Conservation (phyloP, 2,888 invertebrate species). For the Coelinius sp. region DNA sequence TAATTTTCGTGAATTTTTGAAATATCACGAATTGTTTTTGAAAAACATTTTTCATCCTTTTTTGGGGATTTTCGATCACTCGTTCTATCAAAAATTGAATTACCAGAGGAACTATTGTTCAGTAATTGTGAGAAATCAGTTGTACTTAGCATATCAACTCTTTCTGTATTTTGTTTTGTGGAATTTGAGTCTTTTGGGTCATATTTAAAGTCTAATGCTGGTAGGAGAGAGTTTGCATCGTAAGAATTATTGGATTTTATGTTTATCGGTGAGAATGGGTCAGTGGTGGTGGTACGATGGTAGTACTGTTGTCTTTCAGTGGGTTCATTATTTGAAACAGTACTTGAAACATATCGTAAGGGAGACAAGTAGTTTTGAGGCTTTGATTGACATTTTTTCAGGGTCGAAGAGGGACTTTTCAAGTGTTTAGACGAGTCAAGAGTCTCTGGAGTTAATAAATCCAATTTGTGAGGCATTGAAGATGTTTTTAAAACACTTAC, state of each 20-base stretch:
- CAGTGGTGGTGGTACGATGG: not conserved
- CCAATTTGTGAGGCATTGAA: slow-evolving; percentile 20
- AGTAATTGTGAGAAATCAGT: not conserved
- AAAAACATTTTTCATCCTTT: not conserved
- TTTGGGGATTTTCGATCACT: not conserved
- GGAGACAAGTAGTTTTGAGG: slow-evolving; percentile 26
- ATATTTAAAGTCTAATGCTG: slow-evolving; percentile 44
- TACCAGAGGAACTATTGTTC: slow-evolving; percentile 2
- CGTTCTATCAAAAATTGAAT: not conserved
- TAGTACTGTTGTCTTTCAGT: slow-evolving; percentile 29
- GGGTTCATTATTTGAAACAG: slow-evolving; percentile 38
- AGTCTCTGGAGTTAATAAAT: slow-evolving; percentile 27
- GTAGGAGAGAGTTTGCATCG: not conserved
- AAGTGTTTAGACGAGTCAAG: not conserved
- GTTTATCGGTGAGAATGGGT: slow-evolving; percentile 48
- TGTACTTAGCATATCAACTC: not conserved
- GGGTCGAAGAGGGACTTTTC: slow-evolving; percentile 42
- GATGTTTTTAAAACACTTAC: slow-evolving; percentile 60
- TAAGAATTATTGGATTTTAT: not conserved
- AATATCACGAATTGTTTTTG: not conserved
- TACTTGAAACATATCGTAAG: slow-evolving; percentile 8
- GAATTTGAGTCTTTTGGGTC: slow-evolving; percentile 62
- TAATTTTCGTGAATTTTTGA: slow-evolving; percentile 1
- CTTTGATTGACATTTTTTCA: slow-evolving; percentile 59
- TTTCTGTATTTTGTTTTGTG: slow-evolving; percentile 36